Conservation (phyloP, 1,140 invertebrate genomes). For the Cydia splendana region DNA sequence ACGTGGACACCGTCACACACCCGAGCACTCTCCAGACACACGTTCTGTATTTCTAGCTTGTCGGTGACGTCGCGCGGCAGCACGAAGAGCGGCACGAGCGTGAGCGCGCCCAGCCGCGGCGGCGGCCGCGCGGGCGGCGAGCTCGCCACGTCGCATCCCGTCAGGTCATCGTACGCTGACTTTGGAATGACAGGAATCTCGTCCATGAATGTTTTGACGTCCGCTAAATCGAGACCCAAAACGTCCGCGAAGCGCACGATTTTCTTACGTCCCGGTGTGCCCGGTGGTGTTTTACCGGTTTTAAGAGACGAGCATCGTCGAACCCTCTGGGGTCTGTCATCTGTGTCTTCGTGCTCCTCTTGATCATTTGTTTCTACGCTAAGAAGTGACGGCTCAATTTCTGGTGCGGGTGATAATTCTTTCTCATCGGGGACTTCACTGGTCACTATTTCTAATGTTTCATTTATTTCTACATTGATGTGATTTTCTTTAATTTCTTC, state of each 20-base stretch:
- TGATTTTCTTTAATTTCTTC: constrained; percentile 39
- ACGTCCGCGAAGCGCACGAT: constrained; percentile 97
- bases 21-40: constrained; percentile 92
- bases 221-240: constrained; percentile 94
- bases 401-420: constrained; percentile 58
- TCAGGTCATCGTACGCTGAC: constrained; percentile 89
- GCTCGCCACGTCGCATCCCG: constrained; percentile 79
- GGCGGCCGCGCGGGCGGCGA: constrained; percentile 60
- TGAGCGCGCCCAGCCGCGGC: constrained; percentile 76
- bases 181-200: constrained; percentile 93
- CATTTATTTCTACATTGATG: constrained; percentile 37
- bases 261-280: constrained; percentile 93
- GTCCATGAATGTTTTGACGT: constrained; percentile 93
- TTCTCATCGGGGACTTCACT: constrained; percentile 59
- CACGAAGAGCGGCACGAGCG: constrained; percentile 87
- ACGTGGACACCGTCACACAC: constrained; percentile 86
- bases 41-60: constrained; percentile 90
- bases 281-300: constrained; percentile 94
- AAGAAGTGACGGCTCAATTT: constrained; percentile 61
- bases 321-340: constrained; percentile 82
- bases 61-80: constrained; percentile 88
- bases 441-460: constrained; percentile 56
- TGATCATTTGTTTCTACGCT: constrained; percentile 49
- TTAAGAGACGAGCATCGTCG: constrained; percentile 92
- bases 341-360: constrained; percentile 56